phyloP scores from a whole-genome alignment of 2,797 vertebrate species.

The Anguilla obscura region DNA sequence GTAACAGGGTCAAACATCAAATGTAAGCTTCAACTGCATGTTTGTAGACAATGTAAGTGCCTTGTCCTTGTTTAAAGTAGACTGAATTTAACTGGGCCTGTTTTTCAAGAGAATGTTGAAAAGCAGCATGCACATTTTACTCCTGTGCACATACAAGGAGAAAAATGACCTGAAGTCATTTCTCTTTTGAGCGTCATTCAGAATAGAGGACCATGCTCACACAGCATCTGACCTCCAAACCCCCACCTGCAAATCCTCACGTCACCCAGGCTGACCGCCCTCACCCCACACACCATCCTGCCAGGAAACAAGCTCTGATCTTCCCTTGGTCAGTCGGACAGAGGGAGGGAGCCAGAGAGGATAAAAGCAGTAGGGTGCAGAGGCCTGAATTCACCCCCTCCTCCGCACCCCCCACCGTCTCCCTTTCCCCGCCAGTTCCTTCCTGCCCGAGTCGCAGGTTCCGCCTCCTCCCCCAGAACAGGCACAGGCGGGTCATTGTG shows the following conservation, averaged over 20 bases:
- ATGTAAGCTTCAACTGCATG: not conserved
- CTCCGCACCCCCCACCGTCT: not conserved
- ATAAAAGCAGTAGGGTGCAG: slow-evolving; percentile 4
- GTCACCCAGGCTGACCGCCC: not conserved
- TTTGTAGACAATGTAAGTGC: not conserved
- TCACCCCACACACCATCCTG: not conserved
- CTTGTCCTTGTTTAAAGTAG: not conserved
- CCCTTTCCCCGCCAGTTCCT: not conserved
- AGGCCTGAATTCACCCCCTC: slow-evolving; percentile 14
- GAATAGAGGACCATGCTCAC: not conserved
- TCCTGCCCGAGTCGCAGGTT: not conserved
- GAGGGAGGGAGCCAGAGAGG: slow-evolving; percentile 5
- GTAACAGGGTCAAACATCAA: not conserved
- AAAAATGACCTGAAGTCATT: not conserved
- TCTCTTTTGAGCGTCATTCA: not conserved
- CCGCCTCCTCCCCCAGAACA: slow-evolving; percentile 37
- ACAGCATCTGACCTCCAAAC: not conserved
- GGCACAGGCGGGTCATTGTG: slow-evolving; percentile 55
- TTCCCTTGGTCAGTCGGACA: not conserved
- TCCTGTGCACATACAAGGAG: not conserved
- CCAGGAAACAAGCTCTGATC: not conserved
- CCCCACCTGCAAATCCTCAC: not conserved
- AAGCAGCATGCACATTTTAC: not conserved
- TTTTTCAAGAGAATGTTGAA: not conserved
- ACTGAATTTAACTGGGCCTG: not conserved